phyloP scores from a whole-genome alignment of 2,888 invertebrate genomes.

The Phyllotreta striolata region DNA sequence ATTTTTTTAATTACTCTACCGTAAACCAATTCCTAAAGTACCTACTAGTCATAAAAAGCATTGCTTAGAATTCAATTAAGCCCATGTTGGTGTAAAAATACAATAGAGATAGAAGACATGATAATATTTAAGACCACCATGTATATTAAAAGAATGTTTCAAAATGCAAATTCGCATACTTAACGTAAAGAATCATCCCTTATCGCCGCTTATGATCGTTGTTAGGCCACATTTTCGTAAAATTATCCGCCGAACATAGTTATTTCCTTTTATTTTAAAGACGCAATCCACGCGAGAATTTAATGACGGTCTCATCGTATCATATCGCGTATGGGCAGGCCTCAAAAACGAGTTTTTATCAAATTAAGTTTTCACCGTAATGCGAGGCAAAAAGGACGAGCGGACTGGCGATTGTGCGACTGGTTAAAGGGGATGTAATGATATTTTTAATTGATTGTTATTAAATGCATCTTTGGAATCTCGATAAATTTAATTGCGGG shows the following conservation, averaged over 20 bases:
- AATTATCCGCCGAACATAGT: conserved; percentile 30
- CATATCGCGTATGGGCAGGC: conserved; percentile 29
- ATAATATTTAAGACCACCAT: too few relatives aligned
- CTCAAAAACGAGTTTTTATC: conserved; percentile 36
- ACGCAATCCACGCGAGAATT: conserved; percentile 32
- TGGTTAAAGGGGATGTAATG: conserved; percentile 30
- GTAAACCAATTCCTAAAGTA: too few relatives aligned
- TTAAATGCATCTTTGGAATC: conserved; percentile 31
- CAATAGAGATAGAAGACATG: too few relatives aligned
- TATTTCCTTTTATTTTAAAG: conserved; percentile 34
- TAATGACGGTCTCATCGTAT: conserved; percentile 34
- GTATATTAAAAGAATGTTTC: too few relatives aligned
- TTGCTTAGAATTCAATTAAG: too few relatives aligned
- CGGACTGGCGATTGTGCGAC: conserved; percentile 16
- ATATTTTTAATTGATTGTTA: conserved; percentile 33
- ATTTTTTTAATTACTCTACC: too few relatives aligned
- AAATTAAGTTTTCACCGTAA: conserved; percentile 37
- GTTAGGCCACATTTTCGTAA: conserved; percentile 26
- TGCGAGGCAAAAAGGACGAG: not conserved
- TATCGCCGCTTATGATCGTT: conserved; percentile 9
- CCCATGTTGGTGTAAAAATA: too few relatives aligned
- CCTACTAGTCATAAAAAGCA: too few relatives aligned
- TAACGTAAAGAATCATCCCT: not conserved
- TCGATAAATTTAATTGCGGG: conserved; percentile 26
- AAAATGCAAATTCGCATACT: too few relatives aligned